Conservation (phyloP, 2,113 vertebrate species). For the Arizona elegans region DNA sequence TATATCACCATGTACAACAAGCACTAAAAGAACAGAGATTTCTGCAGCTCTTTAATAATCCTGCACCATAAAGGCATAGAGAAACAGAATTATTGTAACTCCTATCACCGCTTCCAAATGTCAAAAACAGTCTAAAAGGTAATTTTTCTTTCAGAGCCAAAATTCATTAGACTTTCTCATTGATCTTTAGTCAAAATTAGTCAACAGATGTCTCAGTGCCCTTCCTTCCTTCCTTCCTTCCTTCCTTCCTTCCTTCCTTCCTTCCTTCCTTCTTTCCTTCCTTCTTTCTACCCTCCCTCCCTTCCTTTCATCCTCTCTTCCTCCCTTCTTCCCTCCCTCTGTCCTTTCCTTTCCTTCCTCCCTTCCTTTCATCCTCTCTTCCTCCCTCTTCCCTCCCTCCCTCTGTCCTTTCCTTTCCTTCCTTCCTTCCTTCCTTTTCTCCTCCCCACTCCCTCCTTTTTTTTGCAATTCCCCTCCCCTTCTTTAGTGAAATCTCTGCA, state of each 20-base stretch:
- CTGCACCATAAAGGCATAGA: not conserved
- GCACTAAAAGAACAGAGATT: constrained; percentile 21
- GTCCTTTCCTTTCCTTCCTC: not conserved
- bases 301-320: too few relatives aligned
- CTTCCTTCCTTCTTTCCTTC: not conserved
- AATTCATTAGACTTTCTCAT: constrained; percentile 24
- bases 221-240: not conserved
- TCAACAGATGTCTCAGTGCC: not conserved
- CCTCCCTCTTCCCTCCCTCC: not conserved
- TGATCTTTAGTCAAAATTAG: not conserved
- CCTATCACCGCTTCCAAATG: constrained; percentile 25
- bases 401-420: too few relatives aligned
- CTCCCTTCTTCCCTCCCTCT: not conserved
- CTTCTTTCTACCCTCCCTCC: not conserved
- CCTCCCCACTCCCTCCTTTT: not conserved
- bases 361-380: not conserved
- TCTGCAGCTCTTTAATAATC: constrained; percentile 42
- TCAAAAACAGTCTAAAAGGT: constrained; percentile 10
- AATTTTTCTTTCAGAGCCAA: constrained; percentile 13
- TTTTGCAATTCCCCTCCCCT: constrained; percentile 19
- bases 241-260: not conserved
- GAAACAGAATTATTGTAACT: constrained; percentile 1
- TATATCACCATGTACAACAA: constrained; percentile 61
- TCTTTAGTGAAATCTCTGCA: not conserved
- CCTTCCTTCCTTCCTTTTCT: not conserved